Conservation (phyloP, 2,113 vertebrate genomes). For the Datnioides undecimradiatus region DNA sequence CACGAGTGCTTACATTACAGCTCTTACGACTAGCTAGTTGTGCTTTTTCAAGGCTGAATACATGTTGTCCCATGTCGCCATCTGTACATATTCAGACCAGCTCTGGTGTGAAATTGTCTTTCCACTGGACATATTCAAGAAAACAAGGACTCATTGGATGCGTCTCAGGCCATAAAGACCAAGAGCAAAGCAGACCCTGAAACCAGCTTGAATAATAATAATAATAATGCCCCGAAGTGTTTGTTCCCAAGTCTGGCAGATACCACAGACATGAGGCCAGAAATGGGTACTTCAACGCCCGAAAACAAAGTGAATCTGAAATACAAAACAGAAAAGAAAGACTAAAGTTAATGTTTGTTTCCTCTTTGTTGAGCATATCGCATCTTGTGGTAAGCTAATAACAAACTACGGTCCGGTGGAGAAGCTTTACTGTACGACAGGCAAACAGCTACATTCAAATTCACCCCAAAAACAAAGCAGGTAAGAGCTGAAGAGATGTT, state of each 20-base stretch:
- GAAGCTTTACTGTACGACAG: conserved; percentile 61
- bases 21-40: conserved; percentile 75
- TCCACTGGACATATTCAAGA: conserved; percentile 63
- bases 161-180: conserved; percentile 53
- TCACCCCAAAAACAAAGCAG: conserved; percentile 62
- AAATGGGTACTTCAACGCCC: conserved; percentile 56
- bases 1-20: conserved; percentile 66
- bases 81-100: conserved; percentile 61
- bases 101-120: conserved; percentile 64
- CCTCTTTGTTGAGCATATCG: conserved; percentile 56
- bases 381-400: conserved; percentile 40
- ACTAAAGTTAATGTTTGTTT: conserved; percentile 56
- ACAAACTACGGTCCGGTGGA: conserved; percentile 52
- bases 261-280: conserved; percentile 71
- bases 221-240: conserved; percentile 84
- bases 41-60: conserved; percentile 81
- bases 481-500: conserved; percentile 55
- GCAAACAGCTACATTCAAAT: conserved; percentile 79
- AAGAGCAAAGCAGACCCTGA: conserved; percentile 77
- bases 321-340: conserved; percentile 45
- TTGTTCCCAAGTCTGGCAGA: conserved; percentile 72
- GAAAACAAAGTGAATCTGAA: conserved; percentile 48
- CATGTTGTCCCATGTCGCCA: conserved; percentile 39
- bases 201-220: conserved; percentile 77
- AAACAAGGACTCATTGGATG: conserved; percentile 63